Conservation (phyloP, 2,113 vertebrate species). For the Xiphophorus hellerii region DNA sequence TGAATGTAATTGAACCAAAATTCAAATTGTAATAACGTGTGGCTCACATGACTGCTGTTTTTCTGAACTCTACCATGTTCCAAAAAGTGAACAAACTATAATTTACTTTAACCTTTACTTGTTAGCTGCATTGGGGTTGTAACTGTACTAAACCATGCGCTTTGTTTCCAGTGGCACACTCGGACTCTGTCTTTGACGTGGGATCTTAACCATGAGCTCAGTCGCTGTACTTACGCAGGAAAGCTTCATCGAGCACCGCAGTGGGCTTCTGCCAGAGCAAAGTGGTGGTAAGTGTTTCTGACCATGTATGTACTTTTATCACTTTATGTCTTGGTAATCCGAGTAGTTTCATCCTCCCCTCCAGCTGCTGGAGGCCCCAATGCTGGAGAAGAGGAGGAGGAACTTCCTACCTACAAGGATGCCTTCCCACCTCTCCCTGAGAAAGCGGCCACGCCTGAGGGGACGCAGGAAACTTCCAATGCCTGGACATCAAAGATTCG, state of each 20-base stretch:
- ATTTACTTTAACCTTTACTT: not conserved
- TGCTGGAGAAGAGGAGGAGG: constrained; percentile 91
- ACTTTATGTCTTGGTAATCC: not conserved
- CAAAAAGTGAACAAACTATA: too few relatives aligned
- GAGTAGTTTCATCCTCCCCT: not conserved
- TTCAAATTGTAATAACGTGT: too few relatives aligned
- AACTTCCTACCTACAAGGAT: constrained; percentile 98
- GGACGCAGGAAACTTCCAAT: constrained; percentile 86
- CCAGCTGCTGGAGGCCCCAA: constrained; percentile 80
- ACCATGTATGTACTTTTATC: not conserved
- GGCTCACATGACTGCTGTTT: too few relatives aligned
- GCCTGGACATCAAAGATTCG: constrained; percentile 94
- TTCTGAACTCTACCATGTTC: too few relatives aligned
- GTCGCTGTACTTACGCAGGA: constrained; percentile 99
- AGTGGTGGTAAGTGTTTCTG: constrained; percentile 79
- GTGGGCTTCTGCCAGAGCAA: constrained; percentile 92
- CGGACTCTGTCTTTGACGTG: constrained; percentile 90
- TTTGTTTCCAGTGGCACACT: constrained; percentile 87
- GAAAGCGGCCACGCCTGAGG: constrained; percentile 90
- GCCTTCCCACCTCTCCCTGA: constrained; percentile 98
- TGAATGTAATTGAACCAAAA: too few relatives aligned
- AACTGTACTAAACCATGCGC: not conserved
- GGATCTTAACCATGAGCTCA: constrained; percentile 98
- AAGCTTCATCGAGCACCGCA: constrained; percentile 98
- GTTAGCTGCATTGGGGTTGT: not conserved